A percentile compares a stretch with the other conserved stretches of the same genome.
phyloP scores from a whole-genome alignment of 1,140 invertebrate species.

The Cherax quadricarinatus region DNA sequence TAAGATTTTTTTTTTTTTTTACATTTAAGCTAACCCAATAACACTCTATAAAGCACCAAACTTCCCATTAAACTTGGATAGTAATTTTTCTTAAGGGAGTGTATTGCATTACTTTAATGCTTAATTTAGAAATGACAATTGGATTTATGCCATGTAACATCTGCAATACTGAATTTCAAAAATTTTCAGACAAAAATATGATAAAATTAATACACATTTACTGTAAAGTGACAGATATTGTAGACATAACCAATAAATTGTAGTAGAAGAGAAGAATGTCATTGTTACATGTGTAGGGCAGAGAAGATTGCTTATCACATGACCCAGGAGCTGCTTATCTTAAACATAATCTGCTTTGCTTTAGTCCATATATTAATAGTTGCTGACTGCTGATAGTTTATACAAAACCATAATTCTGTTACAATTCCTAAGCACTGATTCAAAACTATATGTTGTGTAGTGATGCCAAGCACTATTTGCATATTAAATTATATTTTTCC shows the following conservation, averaged over 20 bases:
- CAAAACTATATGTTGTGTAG: not conserved
- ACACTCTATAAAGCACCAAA: no score
- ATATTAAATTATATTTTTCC: slow-evolving; percentile 14
- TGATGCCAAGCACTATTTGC: not conserved
- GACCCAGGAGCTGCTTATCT: not conserved
- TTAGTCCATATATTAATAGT: not conserved
- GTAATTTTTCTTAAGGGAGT: no score
- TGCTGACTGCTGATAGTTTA: not conserved
- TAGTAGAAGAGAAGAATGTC: not conserved
- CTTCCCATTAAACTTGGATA: no score
- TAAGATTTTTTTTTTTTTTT: no score
- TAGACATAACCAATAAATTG: not conserved
- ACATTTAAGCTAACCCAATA: no score
- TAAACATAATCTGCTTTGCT: not conserved
- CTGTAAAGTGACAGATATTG: not conserved
- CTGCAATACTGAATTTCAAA: not conserved
- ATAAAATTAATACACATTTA: not conserved
- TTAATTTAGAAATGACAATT: not conserved
- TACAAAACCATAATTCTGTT: not conserved
- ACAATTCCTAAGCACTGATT: not conserved
- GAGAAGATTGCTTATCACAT: not conserved
- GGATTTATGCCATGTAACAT: not conserved
- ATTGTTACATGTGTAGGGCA: not conserved
- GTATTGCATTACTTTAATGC: not conserved
- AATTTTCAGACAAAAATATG: not conserved